These are phyloP conservation scores for Pyralis farinalis DNA, from an alignment of 2,888 invertebrate species.

Conservation along the genomic window DNA sequence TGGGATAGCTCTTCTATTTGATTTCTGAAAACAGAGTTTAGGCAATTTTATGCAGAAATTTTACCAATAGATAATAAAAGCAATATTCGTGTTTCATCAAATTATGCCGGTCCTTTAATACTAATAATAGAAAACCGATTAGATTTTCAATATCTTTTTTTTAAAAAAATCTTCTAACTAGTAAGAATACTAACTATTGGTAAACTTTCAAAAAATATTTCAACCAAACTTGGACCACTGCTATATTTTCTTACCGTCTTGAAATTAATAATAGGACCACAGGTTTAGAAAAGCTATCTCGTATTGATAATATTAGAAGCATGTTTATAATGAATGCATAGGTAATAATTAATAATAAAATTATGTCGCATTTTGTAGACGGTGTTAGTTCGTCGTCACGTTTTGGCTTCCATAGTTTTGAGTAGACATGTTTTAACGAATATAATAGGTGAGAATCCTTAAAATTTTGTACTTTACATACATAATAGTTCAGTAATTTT, in stretches of 20 bases:
- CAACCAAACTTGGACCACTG: conserved; percentile 62
- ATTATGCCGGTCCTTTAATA: too few relatives aligned
- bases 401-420: conserved; percentile 77
- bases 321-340: conserved; percentile 29
- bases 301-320: conserved; percentile 43
- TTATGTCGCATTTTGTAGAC: conserved; percentile 51
- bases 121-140: too few relatives aligned
- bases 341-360: conserved; percentile 24
- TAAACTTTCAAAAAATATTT: conserved; percentile 13
- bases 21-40: conserved; percentile 25
- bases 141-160: too few relatives aligned
- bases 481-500: conserved; percentile 27
- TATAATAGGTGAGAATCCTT: conserved; percentile 29
- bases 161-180: too few relatives aligned
- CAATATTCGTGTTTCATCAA: too few relatives aligned
- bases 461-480: conserved; percentile 65
- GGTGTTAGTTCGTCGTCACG: conserved; percentile 49
- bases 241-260: conserved; percentile 59
- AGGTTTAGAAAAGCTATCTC: conserved; percentile 66
- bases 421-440: conserved; percentile 38
- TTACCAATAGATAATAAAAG: conserved; percentile 17
- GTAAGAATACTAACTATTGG: conserved; percentile 8
- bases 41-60: conserved; percentile 22
- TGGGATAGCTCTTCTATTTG: conserved; percentile 63
- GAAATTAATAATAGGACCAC: conserved; percentile 61